Evolutionary conservation across 2,888 invertebrate species (phyloP).

Genomic region (Lymantria monacha): DNA sequence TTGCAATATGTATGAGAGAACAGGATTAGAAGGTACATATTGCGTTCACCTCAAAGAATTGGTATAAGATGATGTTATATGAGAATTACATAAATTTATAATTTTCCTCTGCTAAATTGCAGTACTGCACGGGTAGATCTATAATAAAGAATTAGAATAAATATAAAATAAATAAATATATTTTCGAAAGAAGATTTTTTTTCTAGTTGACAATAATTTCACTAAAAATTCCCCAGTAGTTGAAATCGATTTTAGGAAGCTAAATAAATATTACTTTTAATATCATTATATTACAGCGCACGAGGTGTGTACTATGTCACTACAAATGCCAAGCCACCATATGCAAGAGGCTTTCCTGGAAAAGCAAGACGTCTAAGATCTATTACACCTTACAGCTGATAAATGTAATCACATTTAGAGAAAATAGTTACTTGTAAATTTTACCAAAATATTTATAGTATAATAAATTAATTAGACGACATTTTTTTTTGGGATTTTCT

Average conservation of each 20-base stretch:
- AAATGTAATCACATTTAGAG: neutral
- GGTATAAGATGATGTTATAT: too few relatives aligned
- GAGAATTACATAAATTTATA: too few relatives aligned
- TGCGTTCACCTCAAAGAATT: too few relatives aligned
- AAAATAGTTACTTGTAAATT: too few relatives aligned
- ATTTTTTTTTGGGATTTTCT: neutral
- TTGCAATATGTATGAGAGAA: too few relatives aligned
- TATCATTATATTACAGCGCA: constrained; percentile 81
- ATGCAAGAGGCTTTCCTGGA: constrained; percentile 91
- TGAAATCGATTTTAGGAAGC: neutral
- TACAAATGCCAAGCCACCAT: constrained; percentile 91
- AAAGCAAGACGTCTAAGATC: constrained; percentile 75
- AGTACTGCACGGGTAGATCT: too few relatives aligned
- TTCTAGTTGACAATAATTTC: too few relatives aligned
- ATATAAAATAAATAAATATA: too few relatives aligned
- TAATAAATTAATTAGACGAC: neutral
- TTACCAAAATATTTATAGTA: constrained; percentile 22
- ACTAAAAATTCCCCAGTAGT: neutral
- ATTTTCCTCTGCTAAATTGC: too few relatives aligned
- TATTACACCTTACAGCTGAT: constrained; percentile 62
- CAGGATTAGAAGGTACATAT: too few relatives aligned
- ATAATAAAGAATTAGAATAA: too few relatives aligned
- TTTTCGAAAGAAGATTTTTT: too few relatives aligned
- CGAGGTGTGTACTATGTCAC: constrained; percentile 94
- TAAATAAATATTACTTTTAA: neutral